phyloP scores from a whole-genome alignment of 2,113 vertebrate genomes.

The Cromileptes altivelis region DNA sequence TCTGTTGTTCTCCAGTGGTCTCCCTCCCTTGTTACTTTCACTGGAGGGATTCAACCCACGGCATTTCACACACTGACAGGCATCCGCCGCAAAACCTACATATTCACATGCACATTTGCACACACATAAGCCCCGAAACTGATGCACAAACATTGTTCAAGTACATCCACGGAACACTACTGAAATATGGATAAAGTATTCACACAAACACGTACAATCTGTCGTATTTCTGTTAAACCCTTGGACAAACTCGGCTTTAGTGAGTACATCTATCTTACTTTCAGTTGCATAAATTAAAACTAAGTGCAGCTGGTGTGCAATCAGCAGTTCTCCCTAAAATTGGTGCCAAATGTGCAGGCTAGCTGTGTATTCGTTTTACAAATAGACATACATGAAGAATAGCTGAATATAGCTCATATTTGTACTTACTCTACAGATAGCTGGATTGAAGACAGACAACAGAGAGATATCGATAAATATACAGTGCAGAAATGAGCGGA shows the following conservation, averaged over 20 bases:
- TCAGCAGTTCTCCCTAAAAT: conserved; percentile 31
- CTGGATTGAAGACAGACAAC: conserved; percentile 21
- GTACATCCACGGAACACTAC: conserved; percentile 23
- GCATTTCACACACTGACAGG: conserved; percentile 52
- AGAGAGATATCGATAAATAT: conserved; percentile 13
- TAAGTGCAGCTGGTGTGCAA: conserved; percentile 36
- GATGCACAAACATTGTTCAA: conserved; percentile 51
- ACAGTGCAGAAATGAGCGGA: conserved; percentile 11
- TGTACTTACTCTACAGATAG: conserved; percentile 9
- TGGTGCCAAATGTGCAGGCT: conserved; percentile 11
- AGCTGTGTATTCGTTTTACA: neutral
- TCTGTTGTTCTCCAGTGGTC: conserved; percentile 66
- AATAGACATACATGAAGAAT: neutral
- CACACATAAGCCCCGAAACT: conserved; percentile 39
- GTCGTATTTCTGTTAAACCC: conserved; percentile 19
- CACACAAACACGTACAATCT: conserved; percentile 19
- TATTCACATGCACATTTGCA: conserved; percentile 43
- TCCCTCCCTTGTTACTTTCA: conserved; percentile 56
- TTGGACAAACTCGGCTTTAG: neutral
- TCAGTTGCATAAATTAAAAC: conserved; percentile 28
- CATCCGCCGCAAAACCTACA: conserved; percentile 47
- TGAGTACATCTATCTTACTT: conserved; percentile 11
- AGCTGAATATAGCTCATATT: conserved; percentile 1
- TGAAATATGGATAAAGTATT: conserved; percentile 47
- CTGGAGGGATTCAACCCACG: conserved; percentile 53